Base-by-base conservation (phyloP, 1,140 invertebrate genomes). In the Magallana angulata region DNA sequence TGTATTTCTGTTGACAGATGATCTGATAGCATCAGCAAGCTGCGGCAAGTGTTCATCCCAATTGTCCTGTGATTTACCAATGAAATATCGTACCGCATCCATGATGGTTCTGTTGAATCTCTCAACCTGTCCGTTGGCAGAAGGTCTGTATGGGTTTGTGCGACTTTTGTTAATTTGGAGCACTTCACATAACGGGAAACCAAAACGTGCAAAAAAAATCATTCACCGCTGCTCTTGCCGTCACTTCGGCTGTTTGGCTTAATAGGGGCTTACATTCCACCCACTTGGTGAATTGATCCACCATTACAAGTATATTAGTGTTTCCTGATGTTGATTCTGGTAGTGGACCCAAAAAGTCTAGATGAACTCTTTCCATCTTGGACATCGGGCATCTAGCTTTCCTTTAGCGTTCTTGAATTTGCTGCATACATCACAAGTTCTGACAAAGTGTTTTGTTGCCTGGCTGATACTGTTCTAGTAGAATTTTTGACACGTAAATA, bases 61-160 rank as follows among this genome's bases (percentile, higher is more conserved):
- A n/a, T 6, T 76, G 76, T 14, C 9, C 57, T 60, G 62, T 16
- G 18, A 62, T 36, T 58, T 87, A 8, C 12, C n/a, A 4, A 84
- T 12, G 24, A 86, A 85, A 83, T 84, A 89, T 7, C 71, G 76
- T n/a, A 86, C 87, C 8, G 82, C 82, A 68, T 86, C 59, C 58
- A 76, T 89, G 12, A 89, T 48, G 3, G 82, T 87, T 16, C 85
- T 24, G n/a, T 89, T 89, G 57, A 36, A 87, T 30, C 88, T 14
- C n/a, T 85, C 88, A 4, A 85, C 86, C 57, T 85, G 89, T 0
- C 86, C 89, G 62, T 89, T 89, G 1, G 86, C 16, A 24, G 86
- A 88, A 16, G 89, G 80, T 48, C 84, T 57, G 48, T 88, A 90
- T n/a, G 84, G 84, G 81, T 1, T 81, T 16, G 88, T 89, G 18